phyloP scores from a whole-genome alignment of 2,888 invertebrate species.

The Augiades crinisus region DNA sequence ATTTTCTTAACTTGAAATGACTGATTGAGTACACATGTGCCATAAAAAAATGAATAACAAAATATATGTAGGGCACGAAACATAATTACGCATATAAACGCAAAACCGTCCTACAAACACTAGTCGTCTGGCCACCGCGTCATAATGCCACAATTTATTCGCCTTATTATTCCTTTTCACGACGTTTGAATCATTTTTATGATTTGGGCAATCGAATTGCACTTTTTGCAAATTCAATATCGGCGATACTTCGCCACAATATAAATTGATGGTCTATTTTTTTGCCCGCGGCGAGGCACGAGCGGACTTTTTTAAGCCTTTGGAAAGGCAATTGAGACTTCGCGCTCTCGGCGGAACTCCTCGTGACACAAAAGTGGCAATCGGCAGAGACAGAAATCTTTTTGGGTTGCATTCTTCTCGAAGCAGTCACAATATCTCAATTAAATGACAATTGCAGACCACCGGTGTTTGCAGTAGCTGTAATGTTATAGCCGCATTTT shows the following conservation, averaged over 20 bases:
- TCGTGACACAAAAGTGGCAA: constrained; percentile 11
- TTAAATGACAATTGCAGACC: constrained; percentile 1
- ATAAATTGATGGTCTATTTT: constrained; percentile 9
- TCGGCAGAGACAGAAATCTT: background rate
- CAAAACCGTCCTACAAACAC: background rate
- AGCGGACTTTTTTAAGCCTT: constrained; percentile 4
- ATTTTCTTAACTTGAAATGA: too few species aligned
- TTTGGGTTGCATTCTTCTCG: constrained; percentile 6
- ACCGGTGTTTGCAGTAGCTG: background rate
- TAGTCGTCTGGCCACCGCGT: background rate
- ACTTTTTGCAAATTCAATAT: constrained; percentile 19
- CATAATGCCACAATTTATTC: constrained; percentile 10
- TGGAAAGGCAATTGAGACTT: constrained; percentile 14
- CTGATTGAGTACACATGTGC: too few species aligned
- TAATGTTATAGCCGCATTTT: background rate
- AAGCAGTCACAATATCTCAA: constrained; percentile 10
- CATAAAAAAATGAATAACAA: too few species aligned
- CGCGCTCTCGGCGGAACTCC: background rate
- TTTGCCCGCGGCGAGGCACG: constrained; percentile 8
- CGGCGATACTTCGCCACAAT: background rate
- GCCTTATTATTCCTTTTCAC: constrained; percentile 21
- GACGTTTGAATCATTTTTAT: constrained; percentile 17
- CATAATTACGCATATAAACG: too few species aligned
- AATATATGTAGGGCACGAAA: too few species aligned
- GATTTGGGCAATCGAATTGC: constrained; percentile 26